A percentile compares a stretch with the other conserved stretches of the same genome.
phyloP scores from a whole-genome alignment of 2,797 vertebrate species.

The Podarcis lilfordi region DNA sequence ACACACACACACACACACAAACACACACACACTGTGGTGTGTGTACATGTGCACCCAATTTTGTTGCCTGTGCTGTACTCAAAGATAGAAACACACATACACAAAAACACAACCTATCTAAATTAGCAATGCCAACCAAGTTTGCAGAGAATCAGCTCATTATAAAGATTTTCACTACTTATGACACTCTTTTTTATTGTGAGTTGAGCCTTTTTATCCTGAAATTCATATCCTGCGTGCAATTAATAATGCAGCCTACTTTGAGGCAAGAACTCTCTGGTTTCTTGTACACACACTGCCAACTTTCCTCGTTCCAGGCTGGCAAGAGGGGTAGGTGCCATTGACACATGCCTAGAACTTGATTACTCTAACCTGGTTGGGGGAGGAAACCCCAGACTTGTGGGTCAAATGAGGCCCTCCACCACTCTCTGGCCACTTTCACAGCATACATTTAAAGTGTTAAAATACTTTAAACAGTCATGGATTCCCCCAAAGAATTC shows the following conservation, averaged over 20 bases:
- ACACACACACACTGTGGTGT: no score
- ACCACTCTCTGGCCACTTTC: no score
- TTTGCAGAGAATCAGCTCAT: not conserved
- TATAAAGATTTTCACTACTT: not conserved
- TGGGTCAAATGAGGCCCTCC: no score
- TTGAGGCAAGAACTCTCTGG: not conserved
- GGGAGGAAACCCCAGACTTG: no score
- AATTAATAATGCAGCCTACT: not conserved
- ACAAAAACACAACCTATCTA: not conserved
- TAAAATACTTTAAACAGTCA: no score
- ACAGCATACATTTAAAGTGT: no score
- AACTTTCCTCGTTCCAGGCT: not conserved
- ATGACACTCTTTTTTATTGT: not conserved
- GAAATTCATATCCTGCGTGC: not conserved
- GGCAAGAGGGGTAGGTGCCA: no score
- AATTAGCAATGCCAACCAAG: not conserved
- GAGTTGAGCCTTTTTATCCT: not conserved
- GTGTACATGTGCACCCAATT: constrained; percentile 9
- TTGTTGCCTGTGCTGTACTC: constrained; percentile 38
- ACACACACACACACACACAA: no score
- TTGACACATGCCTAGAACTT: not conserved
- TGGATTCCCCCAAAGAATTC: no score
- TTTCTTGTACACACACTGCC: not conserved
- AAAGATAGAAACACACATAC: not conserved
- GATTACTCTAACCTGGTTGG: not conserved